Conservation (phyloP, 2,888 invertebrate species). For the Drosophila anomalipes region DNA sequence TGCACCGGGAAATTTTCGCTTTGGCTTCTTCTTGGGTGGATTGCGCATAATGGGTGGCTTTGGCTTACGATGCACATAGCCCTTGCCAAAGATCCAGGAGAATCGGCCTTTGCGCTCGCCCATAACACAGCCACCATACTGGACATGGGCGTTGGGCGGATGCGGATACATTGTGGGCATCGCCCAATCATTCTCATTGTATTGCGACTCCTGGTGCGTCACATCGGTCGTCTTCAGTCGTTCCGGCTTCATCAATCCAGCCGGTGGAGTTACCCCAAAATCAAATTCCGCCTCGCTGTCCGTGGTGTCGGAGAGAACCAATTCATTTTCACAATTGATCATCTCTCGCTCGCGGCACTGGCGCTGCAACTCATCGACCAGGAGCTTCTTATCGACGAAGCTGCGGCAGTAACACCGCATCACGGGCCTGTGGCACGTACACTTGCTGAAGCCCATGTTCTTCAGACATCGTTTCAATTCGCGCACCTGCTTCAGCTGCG, state of each 20-base stretch:
- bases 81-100: slow-evolving; percentile 66
- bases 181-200: slow-evolving; percentile 86
- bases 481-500: slow-evolving; percentile 86
- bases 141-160: slow-evolving; percentile 74
- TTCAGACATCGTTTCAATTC: slow-evolving; percentile 87
- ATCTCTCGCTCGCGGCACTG: slow-evolving; percentile 81
- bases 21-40: slow-evolving; percentile 37
- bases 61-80: slow-evolving; percentile 50
- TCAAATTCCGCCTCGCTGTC: slow-evolving; percentile 88
- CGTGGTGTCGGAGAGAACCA: slow-evolving; percentile 82
- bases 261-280: slow-evolving; percentile 90
- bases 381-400: slow-evolving; percentile 85
- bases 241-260: slow-evolving; percentile 88
- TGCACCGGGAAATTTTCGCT: slow-evolving; percentile 3
- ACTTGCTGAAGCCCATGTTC: slow-evolving; percentile 87
- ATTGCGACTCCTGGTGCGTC: slow-evolving; percentile 88
- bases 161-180: slow-evolving; percentile 68
- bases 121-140: slow-evolving; percentile 72
- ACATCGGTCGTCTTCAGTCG: slow-evolving; percentile 86
- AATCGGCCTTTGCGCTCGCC: slow-evolving; percentile 64
- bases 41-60: slow-evolving; percentile 58
- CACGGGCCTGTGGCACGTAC: slow-evolving; percentile 86
- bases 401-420: slow-evolving; percentile 80
- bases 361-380: slow-evolving; percentile 86
- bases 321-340: slow-evolving; percentile 59